Evolutionary conservation across 2,888 invertebrate species (phyloP).

Genomic region (Cordilura impudica): DNA sequence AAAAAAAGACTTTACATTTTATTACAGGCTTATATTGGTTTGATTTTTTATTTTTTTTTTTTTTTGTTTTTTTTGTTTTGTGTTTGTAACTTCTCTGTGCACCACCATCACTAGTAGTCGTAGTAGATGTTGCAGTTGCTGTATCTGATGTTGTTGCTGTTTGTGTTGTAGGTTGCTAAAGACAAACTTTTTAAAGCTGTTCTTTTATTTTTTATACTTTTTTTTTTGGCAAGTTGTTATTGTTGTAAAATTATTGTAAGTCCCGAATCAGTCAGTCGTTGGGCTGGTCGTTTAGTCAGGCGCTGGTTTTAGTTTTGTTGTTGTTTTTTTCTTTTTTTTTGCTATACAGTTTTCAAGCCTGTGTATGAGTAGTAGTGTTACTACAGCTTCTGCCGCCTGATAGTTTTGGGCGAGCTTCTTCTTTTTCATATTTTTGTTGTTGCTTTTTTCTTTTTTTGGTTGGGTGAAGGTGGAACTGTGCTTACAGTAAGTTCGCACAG

Average conservation of each 20-base stretch:
- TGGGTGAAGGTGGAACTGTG: constrained; percentile 60
- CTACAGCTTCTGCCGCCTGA: constrained; percentile 56
- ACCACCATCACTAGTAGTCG: constrained; percentile 15
- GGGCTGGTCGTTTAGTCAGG: constrained; percentile 40
- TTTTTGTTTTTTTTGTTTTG: no score
- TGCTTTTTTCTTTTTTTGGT: constrained; percentile 13
- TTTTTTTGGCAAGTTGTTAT: constrained; percentile 49
- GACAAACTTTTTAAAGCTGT: constrained; percentile 65
- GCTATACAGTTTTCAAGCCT: not conserved
- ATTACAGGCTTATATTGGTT: constrained; percentile 49
- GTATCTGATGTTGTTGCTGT: constrained; percentile 42
- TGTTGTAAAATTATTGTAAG: constrained; percentile 60
- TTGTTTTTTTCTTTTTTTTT: no score
- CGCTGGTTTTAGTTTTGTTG: not conserved
- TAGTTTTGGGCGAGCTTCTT: constrained; percentile 57
- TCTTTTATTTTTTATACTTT: constrained; percentile 58
- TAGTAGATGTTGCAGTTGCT: constrained; percentile 42
- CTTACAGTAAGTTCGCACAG: constrained; percentile 53
- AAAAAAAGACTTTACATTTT: constrained; percentile 50
- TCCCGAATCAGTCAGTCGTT: constrained; percentile 40
- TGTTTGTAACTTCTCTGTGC: constrained; percentile 29
- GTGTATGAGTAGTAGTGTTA: constrained; percentile 26
- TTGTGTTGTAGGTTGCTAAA: constrained; percentile 56
- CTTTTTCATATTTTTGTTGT: constrained; percentile 33
- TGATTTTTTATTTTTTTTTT: constrained; percentile 49